phyloP scores from a whole-genome alignment of 23 tunicate species.

The Aplidium turbinatum region DNA sequence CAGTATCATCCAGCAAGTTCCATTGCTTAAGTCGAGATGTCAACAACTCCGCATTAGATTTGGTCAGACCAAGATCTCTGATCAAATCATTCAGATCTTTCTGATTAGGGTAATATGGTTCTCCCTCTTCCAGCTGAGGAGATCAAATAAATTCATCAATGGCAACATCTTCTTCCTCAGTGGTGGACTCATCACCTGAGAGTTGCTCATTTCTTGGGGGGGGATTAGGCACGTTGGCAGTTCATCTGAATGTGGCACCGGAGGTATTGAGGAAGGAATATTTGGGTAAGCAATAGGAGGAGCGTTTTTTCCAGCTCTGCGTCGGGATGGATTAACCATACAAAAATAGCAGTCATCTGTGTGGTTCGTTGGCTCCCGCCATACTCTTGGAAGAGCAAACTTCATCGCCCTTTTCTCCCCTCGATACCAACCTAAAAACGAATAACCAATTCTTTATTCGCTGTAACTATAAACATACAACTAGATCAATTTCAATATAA shows the following conservation, averaged over 20 bases:
- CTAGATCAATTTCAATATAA: too few relatives aligned
- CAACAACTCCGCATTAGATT: slow-evolving; percentile 25
- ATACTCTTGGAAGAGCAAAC: slow-evolving; percentile 17
- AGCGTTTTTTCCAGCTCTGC: slow-evolving; percentile 30
- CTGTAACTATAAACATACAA: too few relatives aligned
- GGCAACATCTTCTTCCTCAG: slow-evolving; percentile 3
- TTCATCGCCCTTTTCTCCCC: slow-evolving; percentile 26
- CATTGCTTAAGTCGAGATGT: slow-evolving; percentile 6
- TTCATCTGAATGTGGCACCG: slow-evolving; percentile 35
- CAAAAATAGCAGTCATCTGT: slow-evolving; percentile 31
- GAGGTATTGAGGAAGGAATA: slow-evolving; percentile 30
- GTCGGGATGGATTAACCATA: slow-evolving; percentile 29
- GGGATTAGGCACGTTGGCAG: slow-evolving; percentile 10
- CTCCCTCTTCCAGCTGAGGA: not conserved
- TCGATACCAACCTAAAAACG: slow-evolving; percentile 33
- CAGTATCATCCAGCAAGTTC: slow-evolving; percentile 14
- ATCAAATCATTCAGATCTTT: slow-evolving; percentile 34
- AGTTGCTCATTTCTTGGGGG: too few relatives aligned
- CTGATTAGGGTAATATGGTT: slow-evolving; percentile 18
- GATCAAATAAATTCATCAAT: slow-evolving; percentile 16
- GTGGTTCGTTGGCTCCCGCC: slow-evolving; percentile 32
- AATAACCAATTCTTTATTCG: too few relatives aligned
- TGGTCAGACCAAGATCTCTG: slow-evolving; percentile 29
- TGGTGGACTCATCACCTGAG: slow-evolving; percentile 2
- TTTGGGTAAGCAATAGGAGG: slow-evolving; percentile 18